Evolutionary conservation across 2,797 vertebrate genomes (phyloP).

Genomic region (Catamblyrhynchus diadema): DNA sequence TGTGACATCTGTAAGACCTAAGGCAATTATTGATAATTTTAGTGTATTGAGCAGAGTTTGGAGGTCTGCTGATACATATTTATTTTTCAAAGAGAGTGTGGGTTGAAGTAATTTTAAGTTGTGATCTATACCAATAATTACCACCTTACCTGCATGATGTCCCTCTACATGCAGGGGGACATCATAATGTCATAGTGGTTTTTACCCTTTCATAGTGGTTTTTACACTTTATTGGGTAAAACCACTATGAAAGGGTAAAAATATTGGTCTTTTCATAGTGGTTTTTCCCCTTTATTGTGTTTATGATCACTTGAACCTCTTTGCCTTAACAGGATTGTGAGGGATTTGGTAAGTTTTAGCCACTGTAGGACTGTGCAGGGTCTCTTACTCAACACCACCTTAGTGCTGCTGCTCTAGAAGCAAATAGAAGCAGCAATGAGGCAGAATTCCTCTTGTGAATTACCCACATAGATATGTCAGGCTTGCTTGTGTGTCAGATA

Average conservation of each 20-base stretch:
- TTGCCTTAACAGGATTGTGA: background rate
- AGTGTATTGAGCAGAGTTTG: background rate
- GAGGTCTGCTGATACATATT: background rate
- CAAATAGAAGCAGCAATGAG: background rate
- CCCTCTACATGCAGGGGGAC: background rate
- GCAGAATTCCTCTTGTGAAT: background rate
- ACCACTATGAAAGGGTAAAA: too few species aligned
- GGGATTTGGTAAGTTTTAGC: background rate
- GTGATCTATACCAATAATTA: fast-evolving
- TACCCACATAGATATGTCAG: fast-evolving
- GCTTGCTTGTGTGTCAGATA: background rate
- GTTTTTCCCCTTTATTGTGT: background rate
- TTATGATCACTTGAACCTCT: background rate
- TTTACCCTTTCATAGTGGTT: background rate
- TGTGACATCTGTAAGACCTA: background rate
- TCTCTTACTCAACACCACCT: background rate
- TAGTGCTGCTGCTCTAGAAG: background rate
- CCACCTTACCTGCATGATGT: background rate
- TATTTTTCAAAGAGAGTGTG: background rate
- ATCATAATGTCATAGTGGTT: background rate
- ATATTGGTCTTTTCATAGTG: background rate
- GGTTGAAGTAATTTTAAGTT: background rate
- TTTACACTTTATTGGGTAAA: background rate
- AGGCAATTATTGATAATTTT: background rate
- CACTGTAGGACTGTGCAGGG: background rate